Base-by-base conservation (phyloP, 2,797 vertebrate genomes). In the Sebastiscus tertius region DNA sequence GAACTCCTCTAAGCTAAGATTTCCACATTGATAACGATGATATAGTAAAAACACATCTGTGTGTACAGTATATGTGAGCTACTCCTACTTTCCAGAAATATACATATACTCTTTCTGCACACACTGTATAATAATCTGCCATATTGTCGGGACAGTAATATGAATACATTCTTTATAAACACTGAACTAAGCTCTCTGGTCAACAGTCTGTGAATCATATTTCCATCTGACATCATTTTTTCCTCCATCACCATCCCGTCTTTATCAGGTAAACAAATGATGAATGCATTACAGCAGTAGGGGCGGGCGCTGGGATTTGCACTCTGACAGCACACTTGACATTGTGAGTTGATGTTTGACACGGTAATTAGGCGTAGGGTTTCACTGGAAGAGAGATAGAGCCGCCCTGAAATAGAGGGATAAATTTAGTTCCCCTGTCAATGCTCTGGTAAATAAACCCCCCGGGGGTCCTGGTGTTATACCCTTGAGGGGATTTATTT, bases 271-370 rank as follows among this genome's bases (percentile, higher is more conserved):
- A 59, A 80, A 75, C 55, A 14, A 75, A 63, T 52, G 13, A 10
- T 58, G 68, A 49, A 69, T 42, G 34, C 27, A 14, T 33, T 55
- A 11, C 24, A 66, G 69, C 82, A 74, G 72, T 1, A 14, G 72
- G 61, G 54, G 72, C 46, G 13, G 76, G 62, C 71, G 65, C 33
- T 5, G 59, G 82, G 77, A 62, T 79, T 79, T 70, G 69, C 66
- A 75, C 71, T 77, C 73, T 56, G 62, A 86, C 80, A 72, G 80
- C 56, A 74, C 77, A 88, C 79, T 88, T 89, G 86, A 94, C 89
- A 91, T 92, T 88, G 83, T 14, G 84, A 92, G 83, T 87, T 82
- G 80, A 91, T 92, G 91, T 94, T 88, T 94, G 92, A 94, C 91
- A 88, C 65, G 62, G 88, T 92, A 86, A 93, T 94, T 86, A 91